Base-by-base conservation (phyloP, 2,888 invertebrate species). In the Drosophila colorata region DNA sequence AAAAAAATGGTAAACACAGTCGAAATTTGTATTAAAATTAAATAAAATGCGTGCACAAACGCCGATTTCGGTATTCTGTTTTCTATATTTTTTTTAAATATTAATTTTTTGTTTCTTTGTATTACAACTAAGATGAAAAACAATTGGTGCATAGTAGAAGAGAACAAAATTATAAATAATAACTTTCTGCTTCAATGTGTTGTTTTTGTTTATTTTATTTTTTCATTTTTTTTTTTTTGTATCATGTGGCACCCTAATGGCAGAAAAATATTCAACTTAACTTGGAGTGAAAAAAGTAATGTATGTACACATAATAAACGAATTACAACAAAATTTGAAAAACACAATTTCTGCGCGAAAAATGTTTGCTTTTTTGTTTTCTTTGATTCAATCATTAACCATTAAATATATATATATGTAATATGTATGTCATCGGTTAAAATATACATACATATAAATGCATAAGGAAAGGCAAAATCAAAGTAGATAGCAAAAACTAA, bases 21-120 rank as follows among this genome's bases (percentile, higher is more conserved):
- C 66, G 44, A 63, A 69, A 78, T 20, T 56, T 69, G n/a, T 65
- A 67, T 63, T 64, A 53, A 69, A 61, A 65, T 76, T 51, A 82
- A 82, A 78, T 80, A 81, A 89, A 91, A 90, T 91, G 91, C 91
- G 91, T 91, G 91, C 91, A 91, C 91, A 91, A 91, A 90, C 90
- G 90, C 90, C 87, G 85, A 89, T 76, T 76, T 79, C 55, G 44
- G 52, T 70, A 61, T 49, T 28, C 57, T 48, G 25, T 52, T 48
- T 70, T 69, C 16, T 63, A 31, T 13, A 31, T 57, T 65, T 25
- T 20, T 31, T 58, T 41, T 31, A 20, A 13, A 7, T 25, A 37
- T 25, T 49, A 14, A 2, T 3, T 20, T 38, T 16, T 53, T 56
- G 53, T 14, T 37, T 59, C 41, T 43, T 16, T 52, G 3, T 8